These are phyloP conservation scores for Byasa hedistus DNA, from an alignment of 2,888 invertebrate species.

Conservation along the genomic window DNA sequence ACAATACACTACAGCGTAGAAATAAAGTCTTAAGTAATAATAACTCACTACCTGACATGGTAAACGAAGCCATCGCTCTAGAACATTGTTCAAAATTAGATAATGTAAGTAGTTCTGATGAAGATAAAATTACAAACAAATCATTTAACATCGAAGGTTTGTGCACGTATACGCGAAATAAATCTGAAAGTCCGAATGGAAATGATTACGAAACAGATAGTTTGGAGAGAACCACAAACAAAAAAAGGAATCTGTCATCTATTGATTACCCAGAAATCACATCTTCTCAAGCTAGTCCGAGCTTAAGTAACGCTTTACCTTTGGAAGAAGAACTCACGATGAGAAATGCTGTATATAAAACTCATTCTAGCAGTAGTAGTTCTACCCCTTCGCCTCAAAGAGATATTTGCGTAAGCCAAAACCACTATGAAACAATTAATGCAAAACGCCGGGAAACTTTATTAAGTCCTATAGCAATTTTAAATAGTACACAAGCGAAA, in stretches of 20 bases:
- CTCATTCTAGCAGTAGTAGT: constrained; percentile 79
- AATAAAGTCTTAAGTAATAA: constrained; percentile 54
- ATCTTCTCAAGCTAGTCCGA: constrained; percentile 86
- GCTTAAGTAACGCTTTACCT: constrained; percentile 85
- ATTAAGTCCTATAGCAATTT: constrained; percentile 41
- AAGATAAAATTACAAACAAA: constrained; percentile 63
- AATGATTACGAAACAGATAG: constrained; percentile 88
- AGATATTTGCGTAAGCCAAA: constrained; percentile 55
- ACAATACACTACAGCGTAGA: constrained; percentile 42
- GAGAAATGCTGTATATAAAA: constrained; percentile 86
- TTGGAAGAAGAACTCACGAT: constrained; percentile 90
- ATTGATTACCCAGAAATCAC: constrained; percentile 83
- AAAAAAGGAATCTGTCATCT: constrained; percentile 79
- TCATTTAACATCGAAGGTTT: constrained; percentile 35
- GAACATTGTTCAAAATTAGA: constrained; percentile 70
- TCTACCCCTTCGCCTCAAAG: constrained; percentile 69
- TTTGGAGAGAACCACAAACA: constrained; percentile 81
- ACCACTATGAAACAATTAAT: constrained; percentile 70
- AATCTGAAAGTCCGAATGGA: constrained; percentile 64
- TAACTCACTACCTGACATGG: constrained; percentile 80
- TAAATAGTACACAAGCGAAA: constrained; percentile 45
- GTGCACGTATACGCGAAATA: constrained; percentile 56
- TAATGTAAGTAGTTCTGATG: constrained; percentile 67
- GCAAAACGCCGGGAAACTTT: constrained; percentile 43
- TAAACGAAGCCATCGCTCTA: constrained; percentile 83